Evolutionary conservation across 2,888 invertebrate genomes (phyloP).

Genomic region (Orthosia cruda): DNA sequence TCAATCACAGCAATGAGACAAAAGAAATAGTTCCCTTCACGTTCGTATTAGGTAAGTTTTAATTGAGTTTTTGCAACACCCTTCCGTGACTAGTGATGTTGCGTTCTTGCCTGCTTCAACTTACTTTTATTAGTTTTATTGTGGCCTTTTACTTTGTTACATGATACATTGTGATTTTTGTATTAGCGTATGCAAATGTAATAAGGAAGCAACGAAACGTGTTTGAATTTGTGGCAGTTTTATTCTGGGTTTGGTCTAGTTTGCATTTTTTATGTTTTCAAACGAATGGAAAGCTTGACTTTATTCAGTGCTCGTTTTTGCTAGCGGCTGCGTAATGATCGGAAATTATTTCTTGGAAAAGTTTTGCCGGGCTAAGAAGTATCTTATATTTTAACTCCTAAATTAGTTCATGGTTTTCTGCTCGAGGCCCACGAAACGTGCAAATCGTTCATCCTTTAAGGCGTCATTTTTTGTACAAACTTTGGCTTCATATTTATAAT

Average conservation of each 20-base stretch:
- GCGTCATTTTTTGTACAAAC: too few relatives aligned
- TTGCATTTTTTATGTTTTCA: neutral
- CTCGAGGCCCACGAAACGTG: too few relatives aligned
- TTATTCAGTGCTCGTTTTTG: too few relatives aligned
- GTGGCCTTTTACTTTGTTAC: constrained; percentile 51
- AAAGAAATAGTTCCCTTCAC: constrained; percentile 69
- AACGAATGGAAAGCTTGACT: neutral
- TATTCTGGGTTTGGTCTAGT: neutral
- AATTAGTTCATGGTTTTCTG: too few relatives aligned
- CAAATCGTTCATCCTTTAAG: too few relatives aligned
- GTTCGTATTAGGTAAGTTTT: constrained; percentile 83
- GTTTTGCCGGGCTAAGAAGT: too few relatives aligned
- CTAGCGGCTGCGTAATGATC: neutral
- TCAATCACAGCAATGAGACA: constrained; percentile 71
- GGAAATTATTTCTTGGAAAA: neutral
- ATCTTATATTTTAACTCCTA: too few relatives aligned
- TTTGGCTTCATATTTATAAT: too few relatives aligned
- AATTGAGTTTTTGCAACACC: constrained; percentile 84
- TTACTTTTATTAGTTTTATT: constrained; percentile 67
- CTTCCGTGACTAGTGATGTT: constrained; percentile 72
- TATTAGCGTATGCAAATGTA: constrained; percentile 60
- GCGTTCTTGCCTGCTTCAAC: constrained; percentile 60
- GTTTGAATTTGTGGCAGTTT: constrained; percentile 7
- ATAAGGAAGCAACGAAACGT: constrained; percentile 48
- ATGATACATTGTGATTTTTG: constrained; percentile 47